A percentile compares a stretch with the other conserved stretches of the same genome.
phyloP scores from a whole-genome alignment of 1,140 invertebrate genomes.

The Arctopsyche grandis region DNA sequence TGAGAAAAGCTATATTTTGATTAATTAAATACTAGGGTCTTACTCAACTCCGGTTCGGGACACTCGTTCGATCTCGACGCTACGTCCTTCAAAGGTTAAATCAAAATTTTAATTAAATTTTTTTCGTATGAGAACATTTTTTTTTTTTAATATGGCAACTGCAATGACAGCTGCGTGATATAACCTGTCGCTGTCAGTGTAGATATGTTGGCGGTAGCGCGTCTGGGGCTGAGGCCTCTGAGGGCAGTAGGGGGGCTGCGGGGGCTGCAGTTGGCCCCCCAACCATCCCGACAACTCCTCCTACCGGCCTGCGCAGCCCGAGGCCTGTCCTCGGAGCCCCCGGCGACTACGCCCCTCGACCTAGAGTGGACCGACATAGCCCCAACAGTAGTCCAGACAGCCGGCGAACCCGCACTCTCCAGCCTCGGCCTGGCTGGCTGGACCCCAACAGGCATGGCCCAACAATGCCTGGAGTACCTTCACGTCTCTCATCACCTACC shows the following conservation, averaged over 20 bases:
- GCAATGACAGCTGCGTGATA: background rate
- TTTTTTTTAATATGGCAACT: background rate
- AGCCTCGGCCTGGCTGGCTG: slow-evolving; percentile 84
- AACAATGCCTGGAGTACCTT: slow-evolving; percentile 82
- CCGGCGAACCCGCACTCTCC: slow-evolving; percentile 76
- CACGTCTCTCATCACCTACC: slow-evolving; percentile 82
- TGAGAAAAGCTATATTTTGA: no score
- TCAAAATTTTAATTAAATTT: no score
- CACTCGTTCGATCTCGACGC: no score
- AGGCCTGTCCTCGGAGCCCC: background rate
- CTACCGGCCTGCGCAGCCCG: background rate
- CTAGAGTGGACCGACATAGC: background rate
- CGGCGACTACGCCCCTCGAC: background rate
- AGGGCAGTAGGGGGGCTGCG: background rate
- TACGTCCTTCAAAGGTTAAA: no score
- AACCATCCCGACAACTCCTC: background rate
- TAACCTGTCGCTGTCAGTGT: background rate
- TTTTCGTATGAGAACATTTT: no score
- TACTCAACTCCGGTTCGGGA: no score
- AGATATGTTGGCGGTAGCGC: background rate
- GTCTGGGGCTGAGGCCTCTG: background rate
- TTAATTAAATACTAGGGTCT: no score
- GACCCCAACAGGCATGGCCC: slow-evolving; percentile 81
- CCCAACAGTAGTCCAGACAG: background rate
- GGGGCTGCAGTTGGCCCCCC: background rate